Evolutionary conservation across 2,888 invertebrate species (phyloP).

Genomic region (Petrolisthes manimaculis): DNA sequence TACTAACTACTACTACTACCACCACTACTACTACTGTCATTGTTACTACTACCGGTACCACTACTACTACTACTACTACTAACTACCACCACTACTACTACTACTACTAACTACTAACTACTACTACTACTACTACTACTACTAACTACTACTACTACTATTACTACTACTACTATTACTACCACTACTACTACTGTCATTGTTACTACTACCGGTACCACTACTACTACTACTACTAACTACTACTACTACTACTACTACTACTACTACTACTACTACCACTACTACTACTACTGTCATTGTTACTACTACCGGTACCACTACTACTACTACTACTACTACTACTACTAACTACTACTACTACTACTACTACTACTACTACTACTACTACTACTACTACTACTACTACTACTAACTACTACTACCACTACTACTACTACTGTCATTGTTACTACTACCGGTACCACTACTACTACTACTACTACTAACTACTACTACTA

Average conservation of each 20-base stretch:
- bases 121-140: too few species aligned
- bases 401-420: too few species aligned
- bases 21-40: background rate
- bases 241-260: background rate
- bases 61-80: background rate
- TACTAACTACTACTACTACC: too few species aligned
- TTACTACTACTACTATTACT: background rate
- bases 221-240: too few species aligned
- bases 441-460: background rate
- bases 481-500: too few species aligned
- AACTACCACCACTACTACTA: background rate
- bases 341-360: too few species aligned
- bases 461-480: background rate
- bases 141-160: too few species aligned
- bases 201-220: background rate
- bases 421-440: constrained; percentile 7
- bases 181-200: background rate
- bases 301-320: background rate
- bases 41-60: background rate
- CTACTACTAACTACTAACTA: too few species aligned
- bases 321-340: background rate
- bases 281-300: background rate
- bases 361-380: constrained; percentile 12
- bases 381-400: constrained; percentile 19
- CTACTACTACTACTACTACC: background rate